These are phyloP conservation scores for Lerema accius DNA, from an alignment of 1,140 invertebrate genomes.

Conservation along the genomic window DNA sequence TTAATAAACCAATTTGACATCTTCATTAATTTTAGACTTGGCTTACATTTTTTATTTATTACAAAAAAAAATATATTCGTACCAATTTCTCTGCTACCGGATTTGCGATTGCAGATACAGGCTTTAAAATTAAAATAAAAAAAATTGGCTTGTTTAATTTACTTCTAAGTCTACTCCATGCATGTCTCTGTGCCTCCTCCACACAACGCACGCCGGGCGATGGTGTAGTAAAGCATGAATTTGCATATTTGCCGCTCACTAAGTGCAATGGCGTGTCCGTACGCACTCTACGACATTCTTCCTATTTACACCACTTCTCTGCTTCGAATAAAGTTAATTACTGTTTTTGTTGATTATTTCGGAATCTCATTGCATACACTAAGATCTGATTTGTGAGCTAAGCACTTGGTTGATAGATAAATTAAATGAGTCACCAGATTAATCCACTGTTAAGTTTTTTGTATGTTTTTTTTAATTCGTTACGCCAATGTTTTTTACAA, in stretches of 20 bases:
- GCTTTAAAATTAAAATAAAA: too few relatives aligned
- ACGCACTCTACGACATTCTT: constrained; percentile 63
- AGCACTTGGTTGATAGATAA: not conserved
- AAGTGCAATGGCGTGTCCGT: constrained; percentile 79
- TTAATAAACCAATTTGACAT: too few relatives aligned
- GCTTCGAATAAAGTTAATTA: constrained; percentile 59
- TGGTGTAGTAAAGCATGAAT: constrained; percentile 66
- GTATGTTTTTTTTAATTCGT: too few relatives aligned
- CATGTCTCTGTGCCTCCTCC: constrained; percentile 39
- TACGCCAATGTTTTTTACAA: too few relatives aligned
- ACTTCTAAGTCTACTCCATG: constrained; percentile 38
- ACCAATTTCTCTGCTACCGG: too few relatives aligned
- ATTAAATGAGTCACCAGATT: too few relatives aligned
- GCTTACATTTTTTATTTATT: too few relatives aligned
- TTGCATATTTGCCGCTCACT: constrained; percentile 73
- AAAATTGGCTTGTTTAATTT: too few relatives aligned
- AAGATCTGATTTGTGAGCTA: not conserved
- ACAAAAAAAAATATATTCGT: too few relatives aligned
- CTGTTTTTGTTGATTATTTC: constrained; percentile 49
- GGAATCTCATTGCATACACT: not conserved
- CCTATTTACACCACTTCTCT: constrained; percentile 57
- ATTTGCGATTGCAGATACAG: too few relatives aligned
- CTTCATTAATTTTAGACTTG: too few relatives aligned
- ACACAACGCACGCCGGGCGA: constrained; percentile 62
- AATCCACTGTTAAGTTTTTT: too few relatives aligned